phyloP scores from a whole-genome alignment of 2,797 vertebrate genomes.

The Lophius americanus region DNA sequence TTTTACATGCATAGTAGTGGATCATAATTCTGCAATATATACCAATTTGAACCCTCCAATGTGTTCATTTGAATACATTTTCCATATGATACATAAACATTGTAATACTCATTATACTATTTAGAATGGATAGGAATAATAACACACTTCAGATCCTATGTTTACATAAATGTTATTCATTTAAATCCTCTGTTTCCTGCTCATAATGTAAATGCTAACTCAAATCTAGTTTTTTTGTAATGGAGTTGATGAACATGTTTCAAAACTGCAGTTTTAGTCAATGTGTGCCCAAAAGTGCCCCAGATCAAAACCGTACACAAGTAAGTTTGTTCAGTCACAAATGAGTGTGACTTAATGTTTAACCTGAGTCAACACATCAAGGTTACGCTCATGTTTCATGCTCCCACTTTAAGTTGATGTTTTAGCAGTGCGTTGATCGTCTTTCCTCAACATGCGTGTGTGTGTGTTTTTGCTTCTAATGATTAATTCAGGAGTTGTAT shows the following conservation, averaged over 20 bases:
- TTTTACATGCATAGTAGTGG: no score
- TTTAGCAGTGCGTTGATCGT: conserved; percentile 2
- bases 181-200: no score
- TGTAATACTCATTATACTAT: not conserved
- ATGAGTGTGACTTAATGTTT: conserved; percentile 53
- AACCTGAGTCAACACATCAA: conserved; percentile 61
- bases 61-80: not conserved
- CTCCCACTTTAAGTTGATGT: conserved; percentile 20
- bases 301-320: conserved; percentile 24
- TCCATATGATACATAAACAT: not conserved
- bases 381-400: conserved; percentile 41
- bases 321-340: conserved; percentile 48
- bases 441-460: not conserved
- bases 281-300: conserved; percentile 45
- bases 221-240: conserved; percentile 8
- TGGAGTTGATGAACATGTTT: conserved; percentile 25
- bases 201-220: no score
- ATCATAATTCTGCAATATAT: no score
- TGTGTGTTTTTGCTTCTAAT: conserved; percentile 17
- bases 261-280: conserved; percentile 41
- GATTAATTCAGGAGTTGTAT: not conserved
- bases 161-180: no score
- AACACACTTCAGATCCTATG: not conserved
- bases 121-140: not conserved
- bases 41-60: no score